Base-by-base conservation (phyloP, 92 coral and sea anemone genomes). In the Phymanthus crucifer region DNA sequence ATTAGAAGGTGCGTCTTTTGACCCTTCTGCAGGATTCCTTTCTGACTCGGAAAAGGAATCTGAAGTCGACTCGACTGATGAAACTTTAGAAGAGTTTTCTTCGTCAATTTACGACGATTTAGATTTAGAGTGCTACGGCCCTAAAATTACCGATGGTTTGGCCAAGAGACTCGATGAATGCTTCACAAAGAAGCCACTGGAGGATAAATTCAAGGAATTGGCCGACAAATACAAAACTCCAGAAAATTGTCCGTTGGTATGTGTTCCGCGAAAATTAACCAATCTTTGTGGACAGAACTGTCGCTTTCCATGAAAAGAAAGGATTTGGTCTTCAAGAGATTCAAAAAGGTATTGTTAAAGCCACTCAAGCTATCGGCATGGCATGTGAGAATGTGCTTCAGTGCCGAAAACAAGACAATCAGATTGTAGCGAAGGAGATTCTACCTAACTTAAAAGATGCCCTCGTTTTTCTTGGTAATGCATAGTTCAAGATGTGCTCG, bases 21-120 rank as follows among this genome's bases (percentile, higher is more conserved):
- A 58, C 32, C 68, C 68, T 58, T 21, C 2, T 58, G 68, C 32
- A 27, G 68, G 24, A 21, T 27, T 17, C 31, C 67, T 58, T 26
- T 58, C 67, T 58, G 67, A 58, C 67, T 58, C 67, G 21, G 67
- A 58, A 58, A 26, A 58, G 31, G 67, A 58, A 43, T 43, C 48
- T 18, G 67, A 18, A 18, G 67, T 58, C 67, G 67, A 58, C 67
- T 58, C 67, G 67, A 26, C 67, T 18, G 67, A 58, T 58, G 67
- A 58, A 58, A 58, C 67, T 26, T 58, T 58, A 26, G 31, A 58
- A 58, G 67, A 58, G 31, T 58, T 58, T 58, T 24, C 67, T 26
- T 58, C 80, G 70, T 76, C 80, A 3, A 34, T 76, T 9, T 76
- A 46, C n/a, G 80, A 76, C 70, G 80, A 52, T 16, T 16, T 47